Conservation (phyloP, 2,797 vertebrate species). For the Gila robusta region DNA sequence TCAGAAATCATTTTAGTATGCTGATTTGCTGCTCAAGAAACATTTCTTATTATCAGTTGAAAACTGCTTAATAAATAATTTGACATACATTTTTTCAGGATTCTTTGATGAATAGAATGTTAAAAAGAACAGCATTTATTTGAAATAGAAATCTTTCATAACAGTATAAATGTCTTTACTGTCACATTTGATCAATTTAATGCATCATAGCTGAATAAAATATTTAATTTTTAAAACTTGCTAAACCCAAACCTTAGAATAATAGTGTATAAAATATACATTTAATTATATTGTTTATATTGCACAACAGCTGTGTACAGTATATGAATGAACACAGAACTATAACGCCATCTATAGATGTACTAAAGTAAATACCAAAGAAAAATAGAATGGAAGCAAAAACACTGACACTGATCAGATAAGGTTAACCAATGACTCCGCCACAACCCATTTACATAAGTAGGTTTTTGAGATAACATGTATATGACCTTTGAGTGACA, state of each 20-base stretch:
- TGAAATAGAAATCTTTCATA: neutral
- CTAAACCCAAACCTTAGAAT: neutral
- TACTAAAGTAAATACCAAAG: neutral
- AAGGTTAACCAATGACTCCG: neutral
- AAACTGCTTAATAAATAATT: neutral
- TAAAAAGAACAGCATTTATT: neutral
- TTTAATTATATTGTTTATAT: neutral
- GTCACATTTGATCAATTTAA: neutral
- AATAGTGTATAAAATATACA: neutral
- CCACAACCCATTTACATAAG: neutral
- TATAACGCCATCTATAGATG: neutral
- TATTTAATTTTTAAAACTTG: neutral
- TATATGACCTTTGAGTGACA: neutral
- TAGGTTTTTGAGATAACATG: conserved; percentile 6
- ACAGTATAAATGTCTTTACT: neutral
- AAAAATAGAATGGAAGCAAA: neutral
- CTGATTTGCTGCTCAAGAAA: neutral
- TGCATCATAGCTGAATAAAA: neutral
- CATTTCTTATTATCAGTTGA: neutral
- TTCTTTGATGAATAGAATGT: conserved; percentile 9
- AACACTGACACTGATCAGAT: conserved; percentile 16
- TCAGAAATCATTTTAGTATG: neutral
- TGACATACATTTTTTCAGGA: neutral
- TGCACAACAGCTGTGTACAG: neutral
- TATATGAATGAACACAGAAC: neutral